Evolutionary conservation across 2,113 vertebrate species (phyloP), one percentile per base, ranked within the genome.

Genomic region (Mormoops blainvillei): DNA sequence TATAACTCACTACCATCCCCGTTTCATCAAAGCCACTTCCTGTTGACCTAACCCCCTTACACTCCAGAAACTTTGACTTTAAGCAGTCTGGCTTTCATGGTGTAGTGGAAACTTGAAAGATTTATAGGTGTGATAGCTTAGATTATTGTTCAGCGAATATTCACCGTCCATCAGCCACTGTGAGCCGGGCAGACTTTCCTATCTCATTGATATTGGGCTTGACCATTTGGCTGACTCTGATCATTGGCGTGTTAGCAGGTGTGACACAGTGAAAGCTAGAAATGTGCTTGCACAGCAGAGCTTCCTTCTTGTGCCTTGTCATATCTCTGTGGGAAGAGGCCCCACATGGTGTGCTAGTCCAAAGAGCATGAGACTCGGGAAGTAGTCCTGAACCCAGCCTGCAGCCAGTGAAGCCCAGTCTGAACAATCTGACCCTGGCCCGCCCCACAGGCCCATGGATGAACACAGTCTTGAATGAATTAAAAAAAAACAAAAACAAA

Each of bases 301-400:
- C 61, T 87, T 78, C n/a, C 16, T 67, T 52, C 18, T 20, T 45
- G 9, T 38, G 28, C 38, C 56, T 87, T 65, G 18, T 89, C 43
- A 14, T 16, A 41, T 71, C 11, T 94, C 77, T 87, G 22, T 88
- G 77, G 67, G 24, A 61, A 28, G 76, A 22, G 18, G 10, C 19
- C 20, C 20, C 6, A 1, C 4, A 33, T 5, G 48, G 19, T 13
- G 19, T 0, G 3, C 31, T 84, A n/a, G 10, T 5, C 45, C 58
- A 45, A 81, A 94, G 58, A 89, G 16, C 4, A 36, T 18, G 65
- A 20, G 18, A 38, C 19, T 10, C 0, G 0, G 4, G 54, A 61
- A 38, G 15, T 15, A 28, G 33, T 67, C 81, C 65, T 54, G 36
- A 67, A 61, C 9, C 54, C 81, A 83, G 0, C 18, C 19, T 74